These are phyloP conservation scores for Hyla sarda DNA, from an alignment of 2,113 vertebrate species.

Conservation along the genomic window DNA sequence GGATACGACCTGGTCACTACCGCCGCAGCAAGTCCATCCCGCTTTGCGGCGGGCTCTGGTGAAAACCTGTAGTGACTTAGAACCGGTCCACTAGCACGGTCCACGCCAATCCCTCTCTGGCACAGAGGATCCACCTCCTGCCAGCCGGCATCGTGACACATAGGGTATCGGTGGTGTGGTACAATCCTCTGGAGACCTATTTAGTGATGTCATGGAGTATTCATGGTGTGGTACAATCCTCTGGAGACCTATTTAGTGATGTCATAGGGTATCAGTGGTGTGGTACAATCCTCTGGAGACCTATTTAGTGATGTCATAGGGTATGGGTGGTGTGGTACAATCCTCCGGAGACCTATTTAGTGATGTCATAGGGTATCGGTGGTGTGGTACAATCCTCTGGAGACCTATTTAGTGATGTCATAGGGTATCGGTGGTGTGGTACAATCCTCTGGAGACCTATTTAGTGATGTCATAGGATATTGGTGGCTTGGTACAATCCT, in stretches of 20 bases:
- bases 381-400: no score
- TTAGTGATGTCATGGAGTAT: not conserved
- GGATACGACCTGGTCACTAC: no score
- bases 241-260: not conserved
- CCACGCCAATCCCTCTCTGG: no score
- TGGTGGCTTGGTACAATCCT: not conserved
- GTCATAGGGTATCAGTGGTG: not conserved
- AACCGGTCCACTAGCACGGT: no score
- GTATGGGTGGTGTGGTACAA: not conserved
- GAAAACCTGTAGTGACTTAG: no score
- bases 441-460: not conserved
- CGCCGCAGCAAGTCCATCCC: no score
- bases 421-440: not conserved
- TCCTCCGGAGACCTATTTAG: no score
- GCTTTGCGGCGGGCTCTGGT: no score
- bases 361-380: not conserved
- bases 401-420: not conserved
- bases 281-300: not conserved
- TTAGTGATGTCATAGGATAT: not conserved
- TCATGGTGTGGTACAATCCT: not conserved
- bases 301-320: not conserved
- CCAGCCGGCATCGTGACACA: no score
- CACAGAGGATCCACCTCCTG: no score
- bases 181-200: not conserved
- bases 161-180: no score